Conservation (phyloP, 2,113 vertebrate species). For the Desmodus rotundus region DNA sequence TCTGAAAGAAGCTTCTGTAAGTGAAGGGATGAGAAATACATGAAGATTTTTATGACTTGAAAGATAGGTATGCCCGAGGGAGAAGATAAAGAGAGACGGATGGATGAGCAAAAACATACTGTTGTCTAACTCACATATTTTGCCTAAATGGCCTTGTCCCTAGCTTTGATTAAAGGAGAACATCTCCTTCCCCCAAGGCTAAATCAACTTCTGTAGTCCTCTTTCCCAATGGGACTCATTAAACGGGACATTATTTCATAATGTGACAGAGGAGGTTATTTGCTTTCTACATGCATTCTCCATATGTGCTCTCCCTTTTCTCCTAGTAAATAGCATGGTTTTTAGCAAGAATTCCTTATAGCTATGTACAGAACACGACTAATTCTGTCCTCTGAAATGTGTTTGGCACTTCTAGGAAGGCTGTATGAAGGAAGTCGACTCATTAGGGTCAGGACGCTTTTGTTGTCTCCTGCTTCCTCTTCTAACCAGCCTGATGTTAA, state of each 20-base stretch:
- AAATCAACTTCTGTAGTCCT: not conserved
- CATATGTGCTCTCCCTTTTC: not conserved
- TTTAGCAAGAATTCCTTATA: not conserved
- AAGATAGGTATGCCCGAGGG: not conserved
- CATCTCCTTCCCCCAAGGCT: not conserved
- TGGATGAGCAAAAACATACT: not conserved
- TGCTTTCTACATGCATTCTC: not conserved
- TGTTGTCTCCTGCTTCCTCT: not conserved
- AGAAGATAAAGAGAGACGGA: not conserved
- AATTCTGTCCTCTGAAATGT: not conserved
- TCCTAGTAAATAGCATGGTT: not conserved
- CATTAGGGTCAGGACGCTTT: not conserved
- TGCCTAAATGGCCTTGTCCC: not conserved
- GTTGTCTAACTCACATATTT: not conserved
- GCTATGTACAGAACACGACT: not conserved
- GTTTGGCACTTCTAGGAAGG: not conserved
- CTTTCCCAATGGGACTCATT: slow-evolving; percentile 1
- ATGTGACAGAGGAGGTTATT: not conserved
- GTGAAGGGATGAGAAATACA: not conserved
- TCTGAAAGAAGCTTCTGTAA: not conserved
- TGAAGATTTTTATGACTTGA: not conserved
- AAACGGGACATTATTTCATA: not conserved
- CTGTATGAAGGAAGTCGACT: not conserved
- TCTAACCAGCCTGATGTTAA: not conserved
- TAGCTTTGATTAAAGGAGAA: not conserved